Evolutionary conservation across 2,888 invertebrate genomes (phyloP).

Genomic region (Rhingia rostrata): DNA sequence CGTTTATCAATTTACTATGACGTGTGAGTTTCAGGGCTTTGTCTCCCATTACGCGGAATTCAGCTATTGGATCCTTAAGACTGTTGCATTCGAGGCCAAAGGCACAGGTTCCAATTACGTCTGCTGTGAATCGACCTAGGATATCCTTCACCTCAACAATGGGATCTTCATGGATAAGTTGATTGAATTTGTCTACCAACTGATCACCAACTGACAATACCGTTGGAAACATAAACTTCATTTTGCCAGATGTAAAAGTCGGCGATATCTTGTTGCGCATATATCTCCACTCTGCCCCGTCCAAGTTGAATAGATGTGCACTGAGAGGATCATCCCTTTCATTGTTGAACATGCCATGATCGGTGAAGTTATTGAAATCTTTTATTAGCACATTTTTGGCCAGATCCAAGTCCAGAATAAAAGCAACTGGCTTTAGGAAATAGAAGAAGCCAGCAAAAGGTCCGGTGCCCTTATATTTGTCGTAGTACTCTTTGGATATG

Average conservation of each 20-base stretch:
- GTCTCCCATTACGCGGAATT: conserved; percentile 80
- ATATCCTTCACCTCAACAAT: conserved; percentile 82
- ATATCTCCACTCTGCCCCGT: conserved; percentile 81
- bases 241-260: conserved; percentile 78
- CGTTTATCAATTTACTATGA: conserved; percentile 75
- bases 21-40: conserved; percentile 76
- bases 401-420: conserved; percentile 79
- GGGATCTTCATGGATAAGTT: not conserved
- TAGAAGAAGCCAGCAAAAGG: conserved; percentile 80
- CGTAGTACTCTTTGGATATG: conserved; percentile 77
- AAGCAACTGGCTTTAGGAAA: conserved; percentile 77
- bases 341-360: conserved; percentile 79
- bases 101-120: conserved; percentile 84
- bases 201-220: conserved; percentile 76
- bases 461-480: conserved; percentile 75
- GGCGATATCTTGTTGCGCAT: conserved; percentile 78
- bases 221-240: conserved; percentile 77
- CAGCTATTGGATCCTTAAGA: conserved; percentile 80
- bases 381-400: conserved; percentile 77
- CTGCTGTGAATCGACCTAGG: conserved; percentile 83
- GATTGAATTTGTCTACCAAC: conserved; percentile 74
- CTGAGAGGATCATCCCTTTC: conserved; percentile 80
- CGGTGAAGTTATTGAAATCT: conserved; percentile 79
- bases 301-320: conserved; percentile 81
- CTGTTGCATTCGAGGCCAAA: conserved; percentile 84